phyloP scores from a whole-genome alignment of 2,113 vertebrate genomes.

The Misgurnus anguillicaudatus region DNA sequence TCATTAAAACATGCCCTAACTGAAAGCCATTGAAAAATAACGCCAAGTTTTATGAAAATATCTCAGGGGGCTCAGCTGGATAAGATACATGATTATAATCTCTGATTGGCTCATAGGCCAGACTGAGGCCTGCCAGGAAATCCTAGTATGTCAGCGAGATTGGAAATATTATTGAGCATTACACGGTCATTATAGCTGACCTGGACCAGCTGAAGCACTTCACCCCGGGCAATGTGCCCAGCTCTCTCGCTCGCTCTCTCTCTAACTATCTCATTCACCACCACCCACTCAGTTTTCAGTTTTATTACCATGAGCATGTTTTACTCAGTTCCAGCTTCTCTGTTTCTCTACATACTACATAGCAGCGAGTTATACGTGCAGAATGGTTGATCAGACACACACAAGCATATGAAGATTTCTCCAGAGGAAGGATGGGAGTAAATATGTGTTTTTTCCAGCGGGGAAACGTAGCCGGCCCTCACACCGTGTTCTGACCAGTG shows the following conservation, averaged over 20 bases:
- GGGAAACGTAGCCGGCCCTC: constrained; percentile 16
- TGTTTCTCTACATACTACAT: background rate
- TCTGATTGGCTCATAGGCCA: constrained; percentile 35
- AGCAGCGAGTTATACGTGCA: background rate
- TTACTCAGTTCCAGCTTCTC: background rate
- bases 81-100: constrained; percentile 52
- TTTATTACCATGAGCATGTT: background rate
- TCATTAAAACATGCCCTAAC: too few relatives aligned
- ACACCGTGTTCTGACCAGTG: constrained; percentile 39
- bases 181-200: constrained; percentile 39
- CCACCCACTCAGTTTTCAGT: background rate
- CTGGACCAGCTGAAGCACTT: constrained; percentile 42
- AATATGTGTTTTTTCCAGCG: constrained; percentile 24
- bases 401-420: constrained; percentile 7
- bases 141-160: constrained; percentile 28
- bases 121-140: constrained; percentile 36
- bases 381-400: background rate
- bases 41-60: constrained; percentile 23
- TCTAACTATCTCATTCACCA: background rate
- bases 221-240: constrained; percentile 35
- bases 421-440: background rate
- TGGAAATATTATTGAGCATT: constrained; percentile 37
- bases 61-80: constrained; percentile 50
- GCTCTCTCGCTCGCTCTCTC: background rate
- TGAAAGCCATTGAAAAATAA: constrained; percentile 23